phyloP scores from a whole-genome alignment of 1,140 invertebrate genomes.

The Oryzaephilus surinamensis region DNA sequence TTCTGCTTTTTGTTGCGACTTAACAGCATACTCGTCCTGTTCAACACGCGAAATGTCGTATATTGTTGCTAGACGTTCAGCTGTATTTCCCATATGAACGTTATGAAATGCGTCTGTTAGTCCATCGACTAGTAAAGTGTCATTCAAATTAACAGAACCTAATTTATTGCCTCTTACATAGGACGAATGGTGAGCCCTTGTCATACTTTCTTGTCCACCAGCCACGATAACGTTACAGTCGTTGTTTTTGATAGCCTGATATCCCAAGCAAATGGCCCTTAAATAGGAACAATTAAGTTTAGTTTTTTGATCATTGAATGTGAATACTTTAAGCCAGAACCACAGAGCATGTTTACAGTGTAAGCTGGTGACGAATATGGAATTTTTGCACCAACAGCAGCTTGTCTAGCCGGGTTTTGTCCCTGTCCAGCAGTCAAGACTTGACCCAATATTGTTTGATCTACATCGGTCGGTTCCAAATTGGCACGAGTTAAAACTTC shows the following conservation, averaged over 20 bases:
- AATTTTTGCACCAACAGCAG: conserved; percentile 65
- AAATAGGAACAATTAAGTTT: conserved; percentile 8
- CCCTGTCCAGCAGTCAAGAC: conserved; percentile 66
- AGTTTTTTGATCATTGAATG: no score
- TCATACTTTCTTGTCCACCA: conserved; percentile 84
- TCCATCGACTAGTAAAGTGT: conserved; percentile 68
- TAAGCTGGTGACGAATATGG: conserved; percentile 62
- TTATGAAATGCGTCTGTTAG: conserved; percentile 68
- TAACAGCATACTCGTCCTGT: conserved; percentile 64
- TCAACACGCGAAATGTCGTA: conserved; percentile 58
- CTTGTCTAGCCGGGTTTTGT: conserved; percentile 79
- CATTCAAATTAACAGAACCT: conserved; percentile 53
- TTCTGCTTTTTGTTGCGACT: conserved; percentile 62
- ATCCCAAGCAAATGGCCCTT: conserved; percentile 41
- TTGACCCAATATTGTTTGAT: conserved; percentile 81
- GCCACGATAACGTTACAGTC: conserved; percentile 63
- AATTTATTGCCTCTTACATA: conserved; percentile 61
- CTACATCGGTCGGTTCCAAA: conserved; percentile 53
- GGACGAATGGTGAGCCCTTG: conserved; percentile 60
- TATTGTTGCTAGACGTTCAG: conserved; percentile 69
- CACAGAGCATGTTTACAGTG: conserved; percentile 77
- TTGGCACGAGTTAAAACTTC: conserved; percentile 56
- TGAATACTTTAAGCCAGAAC: conserved; percentile 68
- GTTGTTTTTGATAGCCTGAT: conserved; percentile 57
- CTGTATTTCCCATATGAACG: conserved; percentile 79